Base-by-base conservation (phyloP, 2,797 vertebrate species). In the Australoheros facetus region DNA sequence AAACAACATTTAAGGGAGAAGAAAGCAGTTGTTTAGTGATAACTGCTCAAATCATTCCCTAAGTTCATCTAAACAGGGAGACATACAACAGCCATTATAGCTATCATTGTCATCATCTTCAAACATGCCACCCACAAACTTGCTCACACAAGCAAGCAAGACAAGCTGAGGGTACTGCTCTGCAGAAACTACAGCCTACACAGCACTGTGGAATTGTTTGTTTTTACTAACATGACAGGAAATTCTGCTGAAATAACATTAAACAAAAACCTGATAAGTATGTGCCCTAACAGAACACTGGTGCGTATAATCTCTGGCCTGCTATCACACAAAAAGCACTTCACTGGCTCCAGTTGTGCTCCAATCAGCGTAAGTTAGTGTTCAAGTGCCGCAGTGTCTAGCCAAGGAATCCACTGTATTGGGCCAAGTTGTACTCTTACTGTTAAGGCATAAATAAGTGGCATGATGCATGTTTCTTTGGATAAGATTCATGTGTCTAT, bases 11-110 rank as follows among this genome's bases (percentile, higher is more conserved):
- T 94, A 91, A 73, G 66, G 23, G 23, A 60, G 69, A 34, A 70
- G 85, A 82, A 93, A 90, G 87, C 87, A 78, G 90, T 91, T 88
- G 87, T 91, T 93, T 88, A 70, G 85, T 75, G 88, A 91, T 89
- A 87, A 85, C 79, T 60, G 76, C 75, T 77, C 26, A 37, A 78
- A 82, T 71, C 62, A 72, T 56, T 78, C 73, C 82, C 59, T 72
- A 70, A 81, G 70, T 81, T 81, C 75, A 81, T 69, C 83, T 73
- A 92, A 91, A 92, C 75, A 89, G 48, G 78, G 72, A 75, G 32
- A 73, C 60, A 73, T 81, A 90, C 77, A 92, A 85, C 86, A 91
- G 78, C 78, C 78, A 89, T 90, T 88, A 88, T 34, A 56, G 57
- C 76, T 42, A 60, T 89, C 70, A 85, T 79, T 84, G 85, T 87